Base-by-base conservation (phyloP, 64 coral and sea anemone genomes). In the Acropora tenuis region DNA sequence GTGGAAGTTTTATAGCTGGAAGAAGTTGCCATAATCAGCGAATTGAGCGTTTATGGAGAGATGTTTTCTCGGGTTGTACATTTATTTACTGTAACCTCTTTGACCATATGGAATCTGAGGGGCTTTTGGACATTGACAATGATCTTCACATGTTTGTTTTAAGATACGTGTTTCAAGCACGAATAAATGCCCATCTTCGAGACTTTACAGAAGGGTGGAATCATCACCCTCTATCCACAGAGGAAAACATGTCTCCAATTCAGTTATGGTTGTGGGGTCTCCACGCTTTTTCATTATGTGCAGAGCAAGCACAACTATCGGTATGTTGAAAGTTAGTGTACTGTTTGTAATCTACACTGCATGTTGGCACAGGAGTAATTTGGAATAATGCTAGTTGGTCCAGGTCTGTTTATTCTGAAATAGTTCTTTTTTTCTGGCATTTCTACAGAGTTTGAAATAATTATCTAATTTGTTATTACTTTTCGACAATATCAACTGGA, bases 221-320 rank as follows among this genome's bases (percentile, higher is more conserved):
- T 53, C 50, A 53, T 53, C 50, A 53, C 50, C 50, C 50, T 53
- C 50, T 74, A 20, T 74, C 71, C 71, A 74, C n/a, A 74, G 71
- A 74, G 71, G 71, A 20, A 74, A 74, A 74, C 71, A 74, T 74
- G 71, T 74, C 71, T 74, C 71, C 71, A 74, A 74, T 20, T 74
- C 71, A 30, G 18, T 74, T 74, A 74, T 74, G 71, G 71, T 74
- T 74, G 3, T 41, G 71, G 19, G 71, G 6, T 74, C 71, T 74
- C 19, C 19, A 74, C 0, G 19, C 18, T 30, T 74, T 19, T 74
- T 74, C 15, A 6, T 20, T 74, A n/a, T 74, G 16, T 74, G 71
- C 18, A 74, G 50, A 53, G 50, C 50, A 53, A 53, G 50, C 50
- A 53, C 50, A 53, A 53, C 50, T 53, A 53, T 76, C 41, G 74